phyloP scores from a whole-genome alignment of 2,113 vertebrate genomes.

The Passer domesticus region DNA sequence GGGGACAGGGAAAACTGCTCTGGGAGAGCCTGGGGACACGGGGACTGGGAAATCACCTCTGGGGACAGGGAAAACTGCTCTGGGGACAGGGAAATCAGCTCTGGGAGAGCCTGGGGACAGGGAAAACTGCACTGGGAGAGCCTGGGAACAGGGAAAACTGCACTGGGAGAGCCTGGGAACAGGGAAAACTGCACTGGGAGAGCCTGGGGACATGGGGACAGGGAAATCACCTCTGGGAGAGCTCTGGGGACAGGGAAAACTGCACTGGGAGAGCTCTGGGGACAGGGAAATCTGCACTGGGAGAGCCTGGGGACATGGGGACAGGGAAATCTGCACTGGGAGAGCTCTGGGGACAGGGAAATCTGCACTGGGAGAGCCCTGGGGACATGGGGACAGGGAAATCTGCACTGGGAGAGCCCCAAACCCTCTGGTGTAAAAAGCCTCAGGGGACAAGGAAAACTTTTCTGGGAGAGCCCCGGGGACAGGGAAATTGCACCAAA shows the following conservation, averaged over 20 bases:
- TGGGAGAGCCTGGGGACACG: no score
- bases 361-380: rapidly evolving
- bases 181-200: neutral
- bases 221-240: neutral
- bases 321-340: neutral
- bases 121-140: no score
- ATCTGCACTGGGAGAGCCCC: no score
- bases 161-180: neutral
- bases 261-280: neutral
- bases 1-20: no score
- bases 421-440: no score
- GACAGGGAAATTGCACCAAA: rapidly evolving
- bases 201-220: neutral
- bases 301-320: neutral
- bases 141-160: no score
- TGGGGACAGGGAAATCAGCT: no score
- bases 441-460: neutral
- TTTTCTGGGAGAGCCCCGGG: neutral
- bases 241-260: neutral
- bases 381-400: neutral
- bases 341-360: neutral
- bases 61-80: no score
- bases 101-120: no score
- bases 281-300: neutral
- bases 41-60: no score